Percentiles rank a stretch among this genome's conserved stretches.
Conservation (phyloP, 2,888 invertebrate species). For the Anaspis maculata region DNA sequence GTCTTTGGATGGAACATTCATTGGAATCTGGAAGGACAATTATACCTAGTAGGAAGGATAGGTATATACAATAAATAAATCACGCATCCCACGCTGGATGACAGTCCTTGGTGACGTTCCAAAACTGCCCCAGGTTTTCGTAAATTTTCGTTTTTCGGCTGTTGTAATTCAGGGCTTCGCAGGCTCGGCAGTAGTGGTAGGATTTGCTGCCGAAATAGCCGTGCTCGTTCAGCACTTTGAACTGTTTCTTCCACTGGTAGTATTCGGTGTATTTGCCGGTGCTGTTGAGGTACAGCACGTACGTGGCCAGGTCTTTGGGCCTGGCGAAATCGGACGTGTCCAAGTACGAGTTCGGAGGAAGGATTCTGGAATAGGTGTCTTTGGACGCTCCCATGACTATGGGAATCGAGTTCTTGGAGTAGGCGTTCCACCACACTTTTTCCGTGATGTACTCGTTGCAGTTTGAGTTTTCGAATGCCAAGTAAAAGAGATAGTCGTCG, state of each 20-base stretch:
- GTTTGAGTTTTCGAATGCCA: constrained; percentile 62
- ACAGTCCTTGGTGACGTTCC: constrained; percentile 33
- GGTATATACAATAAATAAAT: too few relatives aligned
- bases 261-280: constrained; percentile 41
- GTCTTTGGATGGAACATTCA: too few relatives aligned
- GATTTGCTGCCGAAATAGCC: constrained; percentile 56
- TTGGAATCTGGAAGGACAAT: too few relatives aligned
- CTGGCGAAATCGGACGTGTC: constrained; percentile 49
- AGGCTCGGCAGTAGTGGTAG: constrained; percentile 55
- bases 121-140: constrained; percentile 37
- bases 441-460: constrained; percentile 65
- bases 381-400: constrained; percentile 54
- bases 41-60: too few relatives aligned
- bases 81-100: constrained; percentile 25
- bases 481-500: constrained; percentile 56
- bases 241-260: constrained; percentile 54
- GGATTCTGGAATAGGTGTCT: constrained; percentile 41
- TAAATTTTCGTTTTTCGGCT: constrained; percentile 38
- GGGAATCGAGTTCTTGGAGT: constrained; percentile 53
- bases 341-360: constrained; percentile 57
- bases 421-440: constrained; percentile 60
- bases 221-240: constrained; percentile 54
- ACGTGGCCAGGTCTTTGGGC: constrained; percentile 45
- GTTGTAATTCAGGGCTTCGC: constrained; percentile 61
- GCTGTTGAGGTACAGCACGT: constrained; percentile 44